Percentiles rank a stretch among this genome's conserved stretches.
Evolutionary conservation across 2,888 invertebrate species (phyloP).

Genomic region (Thecophora atra): DNA sequence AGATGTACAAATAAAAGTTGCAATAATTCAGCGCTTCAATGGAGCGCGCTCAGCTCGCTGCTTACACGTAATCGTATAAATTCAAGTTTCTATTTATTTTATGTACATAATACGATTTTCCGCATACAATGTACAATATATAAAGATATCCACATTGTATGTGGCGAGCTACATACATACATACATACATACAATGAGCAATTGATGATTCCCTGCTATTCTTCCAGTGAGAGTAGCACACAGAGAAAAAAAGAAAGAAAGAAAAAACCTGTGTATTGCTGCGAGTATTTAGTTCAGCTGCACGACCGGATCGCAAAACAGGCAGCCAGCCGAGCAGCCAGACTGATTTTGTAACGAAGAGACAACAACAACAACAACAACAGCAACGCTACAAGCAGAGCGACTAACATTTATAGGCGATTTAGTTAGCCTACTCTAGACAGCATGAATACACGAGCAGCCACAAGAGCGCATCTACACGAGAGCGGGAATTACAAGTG

Average conservation of each 20-base stretch:
- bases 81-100: not conserved
- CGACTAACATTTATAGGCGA: conserved; percentile 20
- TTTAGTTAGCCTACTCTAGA: conserved; percentile 26
- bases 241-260: too few species aligned
- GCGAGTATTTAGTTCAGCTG: conserved; percentile 29
- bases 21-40: conserved; percentile 7
- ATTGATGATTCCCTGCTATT: conserved; percentile 17
- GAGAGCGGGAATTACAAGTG: conserved; percentile 8
- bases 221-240: not conserved
- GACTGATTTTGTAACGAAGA: not conserved
- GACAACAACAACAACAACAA: conserved; percentile 7
- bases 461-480: not conserved
- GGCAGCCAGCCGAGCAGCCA: not conserved
- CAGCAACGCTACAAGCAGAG: conserved; percentile 7
- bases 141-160: not conserved
- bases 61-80: not conserved
- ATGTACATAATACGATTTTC: conserved; percentile 18
- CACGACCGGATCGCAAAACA: conserved; percentile 25
- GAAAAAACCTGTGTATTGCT: conserved; percentile 2
- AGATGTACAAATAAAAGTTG: conserved; percentile 22
- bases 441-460: not conserved
- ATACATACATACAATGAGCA: not conserved
- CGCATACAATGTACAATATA: not conserved
- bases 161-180: not conserved
- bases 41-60: too few species aligned